A percentile compares a stretch with the other conserved stretches of the same genome.
These are phyloP conservation scores for Rhaphigaster nebulosa DNA, from an alignment of 2,888 invertebrate species.

Conservation along the genomic window DNA sequence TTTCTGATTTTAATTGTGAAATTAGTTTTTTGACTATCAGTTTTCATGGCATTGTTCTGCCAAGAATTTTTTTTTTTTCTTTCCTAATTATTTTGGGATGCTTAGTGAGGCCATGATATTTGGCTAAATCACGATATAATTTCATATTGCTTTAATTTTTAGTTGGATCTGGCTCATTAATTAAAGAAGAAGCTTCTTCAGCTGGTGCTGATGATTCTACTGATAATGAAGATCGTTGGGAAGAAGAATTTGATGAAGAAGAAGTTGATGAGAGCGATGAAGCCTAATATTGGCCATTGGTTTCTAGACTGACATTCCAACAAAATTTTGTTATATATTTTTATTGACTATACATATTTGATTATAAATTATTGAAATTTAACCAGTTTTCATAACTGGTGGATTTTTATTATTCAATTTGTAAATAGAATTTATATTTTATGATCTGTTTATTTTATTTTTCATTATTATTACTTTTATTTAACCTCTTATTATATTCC, in stretches of 20 bases:
- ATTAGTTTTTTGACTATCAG: no score
- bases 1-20: no score
- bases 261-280: conserved; percentile 61
- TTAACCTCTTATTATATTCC: not conserved
- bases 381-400: not conserved
- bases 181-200: conserved; percentile 60
- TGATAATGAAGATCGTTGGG: conserved; percentile 63
- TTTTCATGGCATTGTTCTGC: no score
- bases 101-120: no score
- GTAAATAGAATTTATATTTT: conserved; percentile 8
- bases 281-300: not conserved
- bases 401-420: not conserved
- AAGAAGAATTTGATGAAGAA: conserved; percentile 64
- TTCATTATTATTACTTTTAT: not conserved
- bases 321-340: not conserved
- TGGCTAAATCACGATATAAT: not conserved
- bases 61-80: no score
- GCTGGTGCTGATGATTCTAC: conserved; percentile 63
- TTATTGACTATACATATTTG: not conserved
- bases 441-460: not conserved
- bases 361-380: not conserved
- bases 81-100: no score
- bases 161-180: conserved; percentile 52
- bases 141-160: not conserved
- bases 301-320: not conserved